Evolutionary conservation across 2,113 vertebrate species (phyloP), one percentile per base, ranked within the genome.

Genomic region (Equus przewalskii): DNA sequence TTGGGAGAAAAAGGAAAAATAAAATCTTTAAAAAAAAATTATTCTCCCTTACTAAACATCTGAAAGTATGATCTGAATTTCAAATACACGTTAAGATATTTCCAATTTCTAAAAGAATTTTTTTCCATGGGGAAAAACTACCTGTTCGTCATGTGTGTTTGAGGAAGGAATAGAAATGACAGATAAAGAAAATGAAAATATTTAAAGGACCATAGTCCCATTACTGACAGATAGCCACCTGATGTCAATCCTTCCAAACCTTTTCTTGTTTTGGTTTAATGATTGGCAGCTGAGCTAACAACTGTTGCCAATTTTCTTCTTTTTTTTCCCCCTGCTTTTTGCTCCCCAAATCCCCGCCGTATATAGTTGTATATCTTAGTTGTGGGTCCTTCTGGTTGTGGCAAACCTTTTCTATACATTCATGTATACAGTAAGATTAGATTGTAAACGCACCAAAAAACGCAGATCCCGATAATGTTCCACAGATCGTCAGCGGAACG

Each of bases 1-100:
- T 36, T 36, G 36, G 36, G 36, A 36, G 36, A 36, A 36, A 36
- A 36, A 36, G 36, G 36, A 36, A 36, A 36, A 36, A 36, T 36
- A 36, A 36, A 36, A 36, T 36, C 36, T 36, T 36, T 36, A 36
- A 36, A 36, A 36, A 36, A 36, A 36, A 36, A 36, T 90, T 56
- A 89, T 58, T 95, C 30, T 78, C 51, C 36, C 80, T 72, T 90
- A 87, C 26, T 89, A 78, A 95, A 98, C 79, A 83, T 56, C 46
- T 92, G 19, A 81, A 69, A 82, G 83, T 73, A 69, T 64, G 24
- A 87, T 49, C 56, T 51, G 13, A 89, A 83, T 46, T 46, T 85
- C 64, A 51, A 94, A 79, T 1, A 54, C 5, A 54, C 18, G 86
- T 91, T 72, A 49, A 8, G 36, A 46, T 82, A 76, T 83, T 86